Conservation (phyloP, 2,797 vertebrate genomes). For the Bradypus variegatus region DNA sequence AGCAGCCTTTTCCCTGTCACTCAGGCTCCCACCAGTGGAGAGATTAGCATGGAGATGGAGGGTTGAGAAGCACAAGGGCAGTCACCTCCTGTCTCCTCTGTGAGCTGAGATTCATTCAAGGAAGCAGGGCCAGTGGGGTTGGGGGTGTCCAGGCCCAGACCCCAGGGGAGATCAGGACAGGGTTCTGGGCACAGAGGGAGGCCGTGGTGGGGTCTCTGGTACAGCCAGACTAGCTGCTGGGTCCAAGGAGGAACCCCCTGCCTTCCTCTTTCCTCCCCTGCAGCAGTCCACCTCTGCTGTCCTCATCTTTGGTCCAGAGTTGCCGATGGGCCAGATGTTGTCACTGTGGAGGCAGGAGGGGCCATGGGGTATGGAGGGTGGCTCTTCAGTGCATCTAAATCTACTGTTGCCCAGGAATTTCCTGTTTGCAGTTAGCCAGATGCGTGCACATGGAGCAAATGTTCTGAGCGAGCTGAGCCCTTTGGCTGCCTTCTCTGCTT, state of each 20-base stretch:
- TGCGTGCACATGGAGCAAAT: not conserved
- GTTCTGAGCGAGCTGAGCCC: not conserved
- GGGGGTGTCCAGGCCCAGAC: not conserved
- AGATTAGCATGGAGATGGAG: slow-evolving; percentile 23
- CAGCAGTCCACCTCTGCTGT: not conserved
- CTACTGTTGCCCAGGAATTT: not conserved
- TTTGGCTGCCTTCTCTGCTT: accelerated
- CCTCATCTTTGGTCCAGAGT: not conserved
- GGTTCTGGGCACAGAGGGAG: not conserved
- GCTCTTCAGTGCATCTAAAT: accelerated
- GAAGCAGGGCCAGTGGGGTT: not conserved
- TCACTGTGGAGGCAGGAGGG: not conserved
- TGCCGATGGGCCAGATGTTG: accelerated
- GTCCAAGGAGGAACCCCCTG: not conserved
- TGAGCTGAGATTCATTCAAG: not conserved
- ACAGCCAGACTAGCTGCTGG: not conserved
- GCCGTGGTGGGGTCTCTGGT: not conserved
- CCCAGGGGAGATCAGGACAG: not conserved
- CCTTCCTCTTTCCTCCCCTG: not conserved
- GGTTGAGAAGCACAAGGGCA: not conserved
- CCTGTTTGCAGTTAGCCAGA: not conserved
- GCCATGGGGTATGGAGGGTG: accelerated
- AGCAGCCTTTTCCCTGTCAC: slow-evolving; percentile 43
- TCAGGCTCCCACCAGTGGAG: not conserved
- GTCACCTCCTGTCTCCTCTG: not conserved